Percentiles rank a stretch among this genome's conserved stretches.
Evolutionary conservation across 2,113 vertebrate genomes (phyloP).

Genomic region (Cnemophilus loriae): DNA sequence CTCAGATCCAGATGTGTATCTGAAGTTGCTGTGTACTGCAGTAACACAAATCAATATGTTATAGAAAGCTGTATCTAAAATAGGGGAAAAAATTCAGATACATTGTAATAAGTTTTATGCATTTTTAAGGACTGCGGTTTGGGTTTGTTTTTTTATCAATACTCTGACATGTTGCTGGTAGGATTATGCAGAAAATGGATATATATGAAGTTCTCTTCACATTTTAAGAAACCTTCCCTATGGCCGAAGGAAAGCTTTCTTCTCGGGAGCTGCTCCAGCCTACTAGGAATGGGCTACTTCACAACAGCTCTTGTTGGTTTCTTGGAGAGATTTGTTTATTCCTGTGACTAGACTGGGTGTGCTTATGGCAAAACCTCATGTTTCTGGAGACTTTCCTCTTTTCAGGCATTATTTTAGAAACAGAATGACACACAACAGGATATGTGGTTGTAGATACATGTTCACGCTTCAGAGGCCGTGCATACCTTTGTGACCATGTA

Average conservation of each 20-base stretch:
- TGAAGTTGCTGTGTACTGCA: background rate
- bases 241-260: background rate
- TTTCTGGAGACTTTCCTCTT: constrained; percentile 23
- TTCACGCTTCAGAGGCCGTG: background rate
- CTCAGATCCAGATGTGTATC: constrained; percentile 4
- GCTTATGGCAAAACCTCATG: background rate
- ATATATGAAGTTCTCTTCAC: background rate
- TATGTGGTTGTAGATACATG: background rate
- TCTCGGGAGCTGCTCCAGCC: background rate
- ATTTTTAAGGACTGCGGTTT: background rate
- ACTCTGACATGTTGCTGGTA: background rate
- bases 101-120: background rate
- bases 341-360: background rate
- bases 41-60: background rate
- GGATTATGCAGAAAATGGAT: background rate
- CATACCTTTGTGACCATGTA: constrained; percentile 2
- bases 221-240: background rate
- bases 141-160: background rate
- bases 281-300: background rate
- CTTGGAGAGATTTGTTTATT: constrained; percentile 12
- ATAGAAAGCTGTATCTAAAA: background rate
- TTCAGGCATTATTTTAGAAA: constrained; percentile 19
- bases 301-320: background rate
- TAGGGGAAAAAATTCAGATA: background rate
- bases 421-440: background rate